Base-by-base conservation (phyloP, 2,113 vertebrate genomes). In the Craseonycteris thonglongyai region DNA sequence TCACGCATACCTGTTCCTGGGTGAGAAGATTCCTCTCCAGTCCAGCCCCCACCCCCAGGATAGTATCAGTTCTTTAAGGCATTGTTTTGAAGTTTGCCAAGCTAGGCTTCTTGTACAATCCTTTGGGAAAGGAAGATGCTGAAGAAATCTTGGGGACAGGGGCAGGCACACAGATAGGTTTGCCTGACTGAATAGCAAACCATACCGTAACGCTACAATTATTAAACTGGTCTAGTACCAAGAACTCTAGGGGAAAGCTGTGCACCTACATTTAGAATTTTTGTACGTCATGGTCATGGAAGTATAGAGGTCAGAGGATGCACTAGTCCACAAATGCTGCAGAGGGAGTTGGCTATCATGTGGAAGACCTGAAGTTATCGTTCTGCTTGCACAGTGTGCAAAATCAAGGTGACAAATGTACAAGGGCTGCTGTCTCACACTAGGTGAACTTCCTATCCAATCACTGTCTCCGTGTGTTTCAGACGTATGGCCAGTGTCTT, bases 1-100 rank as follows among this genome's bases (percentile, higher is more conserved):
- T 86, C 14, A 65, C 59, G 58, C 68, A 61, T 58, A 47, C 56
- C 74, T 28, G 18, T 71, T 95, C 10, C 10, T 58, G 24, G 76
- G 11, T 61, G 58, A 86, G 59, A 59, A 7, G 45, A 40, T 75
- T 71, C 40, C 83, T 54, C 35, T 83, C 38, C 49, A 6, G 18
- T 12, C 3, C 54, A 4, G 5, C 8, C 6, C 30, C 28, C 26
- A 33, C 8, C 13, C 3, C 8, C 7, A 28, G 6, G 26, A 11
- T 61, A 81, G 69, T 76, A 80, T 93, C 18, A 66, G 9, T 88
- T 96, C 49, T 75, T 94, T 90, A 22, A 63, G 30, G 51, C 58
- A 81, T 84, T 94, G 83, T 51, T 95, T 26, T 79, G 54, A 78
- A 76, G 13, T 16, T 74, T 59, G 28, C 58, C 26, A 72, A 72